Base-by-base conservation (phyloP, 2,797 vertebrate genomes). In the Cirrhinus mrigala region DNA sequence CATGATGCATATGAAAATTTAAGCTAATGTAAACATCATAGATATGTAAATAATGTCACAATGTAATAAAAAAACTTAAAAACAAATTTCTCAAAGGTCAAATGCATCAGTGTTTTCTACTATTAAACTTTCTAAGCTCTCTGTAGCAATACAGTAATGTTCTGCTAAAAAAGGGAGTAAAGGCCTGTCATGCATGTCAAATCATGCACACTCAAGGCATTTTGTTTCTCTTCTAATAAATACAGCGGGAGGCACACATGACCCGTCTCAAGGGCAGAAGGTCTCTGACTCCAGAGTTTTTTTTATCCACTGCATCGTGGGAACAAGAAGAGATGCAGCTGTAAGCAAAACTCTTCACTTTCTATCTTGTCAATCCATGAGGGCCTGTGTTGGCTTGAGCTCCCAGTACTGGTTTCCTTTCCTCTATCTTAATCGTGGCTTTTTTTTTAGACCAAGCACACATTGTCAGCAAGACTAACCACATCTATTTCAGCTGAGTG, bases 261-360 rank as follows among this genome's bases (percentile, higher is more conserved):
- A 60, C 82, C 77, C 75, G 77, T 60, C 87, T 89, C 86, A 20
- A 3, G 40, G 83, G 64, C 88, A 88, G 83, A 92, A 87, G 88
- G 86, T 86, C 27, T 66, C 62, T 4, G 27, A 16, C 60, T 64
- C 62, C 68, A 12, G 80, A 85, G 75, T 87, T 89, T 52, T 22
- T 56, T 74, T 33, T 5, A 16, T 82, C 89, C 89, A 69, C 82
- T 90, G 91, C 90, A 89, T 90, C 64, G 90, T 33, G 44, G 85
- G 74, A 87, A 71, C 66, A 62, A n/a, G 33, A 58, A 64, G 73
- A 66, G 78, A 66, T 66, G 29, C 58, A 48, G 56, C 75, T 62
- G 33, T 27, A 73, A 81, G 52, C 52, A 44, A 69, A 52, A 80
- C 66, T 56, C 50, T 22, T 81, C 82, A 69, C 62, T 73, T 69